Evolutionary conservation across 2,113 vertebrate species (phyloP).

Genomic region (Mirounga angustirostris): DNA sequence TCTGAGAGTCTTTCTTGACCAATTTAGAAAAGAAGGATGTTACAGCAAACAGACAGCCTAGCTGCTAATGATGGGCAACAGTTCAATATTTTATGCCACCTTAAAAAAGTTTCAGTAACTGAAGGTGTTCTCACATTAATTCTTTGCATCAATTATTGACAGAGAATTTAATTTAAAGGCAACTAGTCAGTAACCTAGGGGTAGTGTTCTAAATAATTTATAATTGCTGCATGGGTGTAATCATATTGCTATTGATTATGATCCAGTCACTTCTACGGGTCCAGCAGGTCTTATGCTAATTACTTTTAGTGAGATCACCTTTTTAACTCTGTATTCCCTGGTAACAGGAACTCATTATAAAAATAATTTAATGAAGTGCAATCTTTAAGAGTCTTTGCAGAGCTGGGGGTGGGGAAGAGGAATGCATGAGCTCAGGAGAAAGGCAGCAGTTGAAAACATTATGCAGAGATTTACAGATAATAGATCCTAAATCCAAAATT

Average conservation of each 20-base stretch:
- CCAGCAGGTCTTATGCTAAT: slow-evolving; percentile 93
- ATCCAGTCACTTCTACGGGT: slow-evolving; percentile 93
- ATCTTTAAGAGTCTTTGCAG: slow-evolving; percentile 79
- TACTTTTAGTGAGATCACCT: slow-evolving; percentile 90
- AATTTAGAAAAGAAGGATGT: slow-evolving; percentile 87
- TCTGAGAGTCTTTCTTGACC: slow-evolving; percentile 88
- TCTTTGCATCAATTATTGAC: slow-evolving; percentile 99
- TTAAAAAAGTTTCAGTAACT: slow-evolving; percentile 92
- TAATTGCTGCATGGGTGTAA: slow-evolving; percentile 95
- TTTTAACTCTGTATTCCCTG: slow-evolving; percentile 91
- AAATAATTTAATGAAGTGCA: slow-evolving; percentile 88
- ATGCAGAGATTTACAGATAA: slow-evolving; percentile 57
- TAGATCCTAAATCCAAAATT: neutral
- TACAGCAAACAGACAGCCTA: slow-evolving; percentile 87
- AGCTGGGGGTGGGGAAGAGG: neutral
- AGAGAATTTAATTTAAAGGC: slow-evolving; percentile 98
- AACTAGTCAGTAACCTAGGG: slow-evolving; percentile 96
- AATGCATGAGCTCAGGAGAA: neutral
- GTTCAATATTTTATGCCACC: slow-evolving; percentile 92
- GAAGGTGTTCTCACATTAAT: slow-evolving; percentile 98
- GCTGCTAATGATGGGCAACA: slow-evolving; percentile 89
- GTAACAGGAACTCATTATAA: slow-evolving; percentile 89
- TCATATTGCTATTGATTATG: slow-evolving; percentile 98
- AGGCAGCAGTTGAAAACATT: slow-evolving; percentile 66
- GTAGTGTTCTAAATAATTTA: slow-evolving; percentile 98